A percentile compares a stretch with the other conserved stretches of the same genome.
Evolutionary conservation across 2,113 vertebrate species (phyloP).

Genomic region (Eidolon helvum): DNA sequence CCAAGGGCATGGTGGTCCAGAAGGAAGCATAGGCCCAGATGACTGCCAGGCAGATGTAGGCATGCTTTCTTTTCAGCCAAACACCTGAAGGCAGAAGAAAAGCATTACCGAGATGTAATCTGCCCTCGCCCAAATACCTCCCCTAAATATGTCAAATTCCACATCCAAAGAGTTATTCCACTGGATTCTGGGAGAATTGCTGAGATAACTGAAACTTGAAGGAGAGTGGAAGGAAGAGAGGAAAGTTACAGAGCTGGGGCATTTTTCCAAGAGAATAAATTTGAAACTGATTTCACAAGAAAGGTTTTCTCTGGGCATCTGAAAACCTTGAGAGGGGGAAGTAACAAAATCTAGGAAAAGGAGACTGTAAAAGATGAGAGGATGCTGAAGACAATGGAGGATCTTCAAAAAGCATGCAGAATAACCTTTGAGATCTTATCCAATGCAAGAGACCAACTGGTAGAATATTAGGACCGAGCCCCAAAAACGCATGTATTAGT

Average conservation of each 20-base stretch:
- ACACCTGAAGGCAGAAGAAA: slow-evolving; percentile 84
- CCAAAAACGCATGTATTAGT: neutral
- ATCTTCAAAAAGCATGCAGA: slow-evolving; percentile 2
- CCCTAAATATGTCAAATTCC: slow-evolving; percentile 67
- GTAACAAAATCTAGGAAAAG: neutral
- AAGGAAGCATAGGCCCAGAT: slow-evolving; percentile 93
- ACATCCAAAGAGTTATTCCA: slow-evolving; percentile 71
- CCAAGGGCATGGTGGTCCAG: slow-evolving; percentile 95
- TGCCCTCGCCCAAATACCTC: slow-evolving; percentile 64
- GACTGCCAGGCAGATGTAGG: slow-evolving; percentile 88
- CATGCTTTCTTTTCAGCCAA: slow-evolving; percentile 94
- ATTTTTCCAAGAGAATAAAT: slow-evolving; percentile 60
- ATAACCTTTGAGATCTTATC: neutral
- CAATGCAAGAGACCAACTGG: neutral
- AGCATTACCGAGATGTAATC: slow-evolving; percentile 61
- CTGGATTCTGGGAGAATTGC: slow-evolving; percentile 64
- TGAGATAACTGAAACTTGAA: slow-evolving; percentile 48
- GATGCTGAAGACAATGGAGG: neutral
- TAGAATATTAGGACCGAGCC: neutral
- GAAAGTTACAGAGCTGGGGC: slow-evolving; percentile 50
- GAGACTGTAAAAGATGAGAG: neutral
- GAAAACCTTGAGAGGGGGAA: slow-evolving; percentile 24
- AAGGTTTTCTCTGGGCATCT: slow-evolving; percentile 50
- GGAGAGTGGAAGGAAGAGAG: slow-evolving; percentile 41
- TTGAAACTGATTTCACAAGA: slow-evolving; percentile 41